Conservation (phyloP, 2,888 invertebrate genomes). For the Sisyra nigra region DNA sequence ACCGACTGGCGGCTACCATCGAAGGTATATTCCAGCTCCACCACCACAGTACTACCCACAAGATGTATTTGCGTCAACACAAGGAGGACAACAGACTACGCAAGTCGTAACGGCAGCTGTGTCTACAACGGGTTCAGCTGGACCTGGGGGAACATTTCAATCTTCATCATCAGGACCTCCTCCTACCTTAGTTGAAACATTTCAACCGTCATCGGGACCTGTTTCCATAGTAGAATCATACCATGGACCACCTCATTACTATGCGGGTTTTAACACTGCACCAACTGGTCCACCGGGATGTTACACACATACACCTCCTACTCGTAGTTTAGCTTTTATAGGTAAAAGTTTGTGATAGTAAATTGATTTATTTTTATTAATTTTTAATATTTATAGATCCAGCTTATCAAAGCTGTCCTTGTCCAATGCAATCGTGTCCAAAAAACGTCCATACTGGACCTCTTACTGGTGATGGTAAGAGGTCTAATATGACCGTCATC, state of each 20-base stretch:
- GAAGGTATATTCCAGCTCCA: conserved; percentile 17
- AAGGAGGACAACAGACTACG: conserved; percentile 9
- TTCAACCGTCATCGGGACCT: conserved; percentile 24
- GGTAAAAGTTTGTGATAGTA: conserved; percentile 29
- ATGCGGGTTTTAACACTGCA: conserved; percentile 31
- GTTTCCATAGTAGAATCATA: conserved; percentile 30
- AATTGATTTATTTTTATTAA: neutral
- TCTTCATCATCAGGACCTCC: conserved; percentile 23
- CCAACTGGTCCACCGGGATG: conserved; percentile 32
- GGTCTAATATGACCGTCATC: conserved; percentile 26
- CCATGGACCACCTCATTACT: conserved; percentile 38
- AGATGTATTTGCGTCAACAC: conserved; percentile 3
- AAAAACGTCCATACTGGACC: conserved; percentile 97
- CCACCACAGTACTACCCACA: conserved; percentile 10
- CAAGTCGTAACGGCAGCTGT: conserved; percentile 26
- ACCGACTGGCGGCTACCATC: conserved; percentile 13
- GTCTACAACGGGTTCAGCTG: conserved; percentile 26
- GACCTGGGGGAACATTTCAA: conserved; percentile 29
- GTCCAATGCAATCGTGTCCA: conserved; percentile 90
- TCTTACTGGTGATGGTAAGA: conserved; percentile 92
- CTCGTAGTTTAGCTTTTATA: conserved; percentile 44
- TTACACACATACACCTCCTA: conserved; percentile 40
- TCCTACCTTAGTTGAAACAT: conserved; percentile 21
- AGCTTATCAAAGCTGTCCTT: conserved; percentile 61
- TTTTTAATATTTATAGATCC: conserved; percentile 23